phyloP scores from a whole-genome alignment of 2,113 vertebrate genomes.

The Poecilia latipinna region DNA sequence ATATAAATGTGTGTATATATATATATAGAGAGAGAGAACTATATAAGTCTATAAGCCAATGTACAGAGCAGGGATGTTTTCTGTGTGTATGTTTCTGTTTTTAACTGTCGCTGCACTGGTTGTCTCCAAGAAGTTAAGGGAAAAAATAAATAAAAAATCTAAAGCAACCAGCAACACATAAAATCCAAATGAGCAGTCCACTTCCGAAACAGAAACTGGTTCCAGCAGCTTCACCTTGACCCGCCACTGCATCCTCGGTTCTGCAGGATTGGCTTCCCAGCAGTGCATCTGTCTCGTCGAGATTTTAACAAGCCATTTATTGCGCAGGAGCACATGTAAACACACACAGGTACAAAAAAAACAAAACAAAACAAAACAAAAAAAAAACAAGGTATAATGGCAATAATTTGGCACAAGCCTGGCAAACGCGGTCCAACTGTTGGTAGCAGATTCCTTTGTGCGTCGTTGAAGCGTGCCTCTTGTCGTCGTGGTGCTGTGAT shows the following conservation, averaged over 20 bases:
- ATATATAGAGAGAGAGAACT: slow-evolving; percentile 52
- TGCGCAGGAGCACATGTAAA: slow-evolving; percentile 5
- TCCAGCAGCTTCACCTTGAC: slow-evolving; percentile 9
- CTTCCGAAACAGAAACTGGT: slow-evolving; percentile 7
- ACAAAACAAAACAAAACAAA: too few species aligned
- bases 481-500: slow-evolving; percentile 45
- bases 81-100: slow-evolving; percentile 44
- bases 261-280: slow-evolving; percentile 33
- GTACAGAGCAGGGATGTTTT: slow-evolving; percentile 56
- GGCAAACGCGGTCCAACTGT: slow-evolving; percentile 33
- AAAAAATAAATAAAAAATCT: slow-evolving; percentile 8
- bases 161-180: slow-evolving; percentile 49
- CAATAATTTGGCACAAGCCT: slow-evolving; percentile 67
- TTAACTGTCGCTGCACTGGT: slow-evolving; percentile 65
- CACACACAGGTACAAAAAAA: slow-evolving; percentile 22
- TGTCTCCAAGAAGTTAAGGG: slow-evolving; percentile 21
- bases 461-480: slow-evolving; percentile 15
- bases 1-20: slow-evolving; percentile 67
- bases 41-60: slow-evolving; percentile 63
- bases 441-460: slow-evolving; percentile 46
- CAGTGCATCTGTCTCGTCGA: slow-evolving; percentile 25
- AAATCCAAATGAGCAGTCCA: slow-evolving; percentile 16
- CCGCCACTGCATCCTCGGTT: slow-evolving; percentile 14
- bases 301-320: slow-evolving; percentile 59
- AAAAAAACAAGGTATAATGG: slow-evolving; percentile 61